A percentile compares a stretch with the other conserved stretches of the same genome.
Evolutionary conservation across 1,140 invertebrate species (phyloP).

Genomic region (Nylanderia fulva): DNA sequence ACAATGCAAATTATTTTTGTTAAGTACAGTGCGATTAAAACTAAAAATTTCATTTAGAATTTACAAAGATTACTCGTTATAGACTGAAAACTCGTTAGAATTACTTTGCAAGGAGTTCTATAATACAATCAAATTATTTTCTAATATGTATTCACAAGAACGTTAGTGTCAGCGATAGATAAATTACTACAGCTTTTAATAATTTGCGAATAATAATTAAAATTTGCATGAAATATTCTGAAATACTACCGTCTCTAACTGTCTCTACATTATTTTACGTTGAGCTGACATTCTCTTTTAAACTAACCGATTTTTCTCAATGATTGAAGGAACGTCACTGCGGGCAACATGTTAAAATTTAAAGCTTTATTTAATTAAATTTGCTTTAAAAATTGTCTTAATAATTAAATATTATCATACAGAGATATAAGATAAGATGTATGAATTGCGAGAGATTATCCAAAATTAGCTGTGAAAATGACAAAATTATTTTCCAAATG

Average conservation of each 20-base stretch:
- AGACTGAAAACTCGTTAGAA: neutral
- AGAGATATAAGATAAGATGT: neutral
- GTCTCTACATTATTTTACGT: neutral
- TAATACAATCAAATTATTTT: neutral
- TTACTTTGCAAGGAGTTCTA: neutral
- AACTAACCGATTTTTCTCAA: neutral
- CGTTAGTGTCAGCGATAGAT: neutral
- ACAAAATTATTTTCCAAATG: neutral
- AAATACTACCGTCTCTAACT: neutral
- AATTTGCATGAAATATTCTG: neutral
- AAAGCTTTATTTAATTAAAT: slow-evolving; percentile 20
- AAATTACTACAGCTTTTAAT: neutral
- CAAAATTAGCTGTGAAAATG: neutral
- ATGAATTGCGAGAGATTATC: neutral
- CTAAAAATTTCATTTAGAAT: neutral
- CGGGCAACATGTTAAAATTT: neutral
- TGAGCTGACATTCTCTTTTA: neutral
- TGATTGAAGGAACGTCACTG: neutral
- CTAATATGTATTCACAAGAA: neutral
- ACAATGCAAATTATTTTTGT: neutral
- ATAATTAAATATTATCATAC: neutral
- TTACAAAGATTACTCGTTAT: neutral
- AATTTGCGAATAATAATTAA: slow-evolving; percentile 1
- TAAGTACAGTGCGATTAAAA: neutral
- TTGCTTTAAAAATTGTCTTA: neutral